phyloP scores from a whole-genome alignment of 2,113 vertebrate genomes.

The Laterallus jamaicensis region DNA sequence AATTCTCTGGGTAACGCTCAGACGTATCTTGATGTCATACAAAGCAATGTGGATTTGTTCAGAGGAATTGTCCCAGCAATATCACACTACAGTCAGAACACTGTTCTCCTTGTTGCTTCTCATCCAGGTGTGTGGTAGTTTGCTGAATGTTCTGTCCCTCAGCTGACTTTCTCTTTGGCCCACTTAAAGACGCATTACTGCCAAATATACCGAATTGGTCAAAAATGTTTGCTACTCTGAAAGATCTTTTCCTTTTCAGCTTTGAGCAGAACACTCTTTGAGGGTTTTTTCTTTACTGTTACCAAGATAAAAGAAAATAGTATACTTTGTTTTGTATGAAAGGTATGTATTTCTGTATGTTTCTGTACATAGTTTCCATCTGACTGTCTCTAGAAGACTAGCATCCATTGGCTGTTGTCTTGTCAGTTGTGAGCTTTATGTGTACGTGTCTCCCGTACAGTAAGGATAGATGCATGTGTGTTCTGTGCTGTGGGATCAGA shows the following conservation, averaged over 20 bases:
- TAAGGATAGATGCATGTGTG: background rate
- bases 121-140: conserved; percentile 81
- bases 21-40: conserved; percentile 88
- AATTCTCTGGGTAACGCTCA: conserved; percentile 89
- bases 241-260: conserved; percentile 61
- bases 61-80: conserved; percentile 83
- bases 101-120: conserved; percentile 88
- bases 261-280: conserved; percentile 49
- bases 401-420: background rate
- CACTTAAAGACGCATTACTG: background rate
- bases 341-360: conserved; percentile 38
- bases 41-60: conserved; percentile 92
- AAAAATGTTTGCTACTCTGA: conserved; percentile 38
- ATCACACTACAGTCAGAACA: conserved; percentile 80
- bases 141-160: background rate
- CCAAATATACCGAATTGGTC: background rate
- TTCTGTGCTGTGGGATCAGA: background rate
- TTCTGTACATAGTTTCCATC: background rate
- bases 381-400: background rate
- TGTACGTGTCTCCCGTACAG: background rate
- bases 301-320: conserved; percentile 48
- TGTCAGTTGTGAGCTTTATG: background rate
- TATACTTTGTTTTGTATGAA: conserved; percentile 40
- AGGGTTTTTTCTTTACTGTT: conserved; percentile 59
- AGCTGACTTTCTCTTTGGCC: background rate